Evolutionary conservation across 2,888 invertebrate species (phyloP).

Genomic region (Rosalia funebris): DNA sequence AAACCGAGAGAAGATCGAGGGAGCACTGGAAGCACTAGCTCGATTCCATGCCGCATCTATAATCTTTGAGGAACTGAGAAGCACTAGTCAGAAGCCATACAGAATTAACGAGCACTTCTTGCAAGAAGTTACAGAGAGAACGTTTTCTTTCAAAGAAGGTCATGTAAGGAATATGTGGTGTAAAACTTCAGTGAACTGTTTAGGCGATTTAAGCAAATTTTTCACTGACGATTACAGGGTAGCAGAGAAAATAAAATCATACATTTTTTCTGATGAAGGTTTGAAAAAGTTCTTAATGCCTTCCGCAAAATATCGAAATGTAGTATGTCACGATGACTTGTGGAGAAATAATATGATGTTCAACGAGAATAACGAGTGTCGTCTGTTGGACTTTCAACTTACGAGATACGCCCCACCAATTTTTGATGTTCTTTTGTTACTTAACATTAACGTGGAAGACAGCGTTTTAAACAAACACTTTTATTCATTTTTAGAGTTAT

Average conservation of each 20-base stretch:
- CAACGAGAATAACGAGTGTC: conserved; percentile 63
- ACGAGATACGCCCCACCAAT: conserved; percentile 73
- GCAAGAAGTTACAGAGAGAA: conserved; percentile 49
- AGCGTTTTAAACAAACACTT: conserved; percentile 67
- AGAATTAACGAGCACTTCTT: conserved; percentile 48
- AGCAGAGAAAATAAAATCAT: conserved; percentile 39
- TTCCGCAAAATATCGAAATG: conserved; percentile 64
- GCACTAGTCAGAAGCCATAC: conserved; percentile 34
- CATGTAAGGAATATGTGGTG: conserved; percentile 56
- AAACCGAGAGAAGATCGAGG: conserved; percentile 29
- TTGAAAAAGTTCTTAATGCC: conserved; percentile 49
- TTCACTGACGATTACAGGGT: conserved; percentile 33
- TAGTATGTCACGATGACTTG: conserved; percentile 71
- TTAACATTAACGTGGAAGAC: conserved; percentile 68
- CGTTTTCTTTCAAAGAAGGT: conserved; percentile 50
- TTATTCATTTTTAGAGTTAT: conserved; percentile 66
- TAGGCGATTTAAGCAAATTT: conserved; percentile 47
- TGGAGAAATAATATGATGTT: conserved; percentile 75
- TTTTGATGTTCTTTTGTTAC: conserved; percentile 69
- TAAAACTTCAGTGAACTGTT: conserved; percentile 41
- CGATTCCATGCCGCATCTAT: conserved; percentile 67
- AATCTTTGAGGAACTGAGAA: conserved; percentile 64
- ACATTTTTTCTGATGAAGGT: conserved; percentile 40
- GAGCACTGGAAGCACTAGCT: conserved; percentile 55
- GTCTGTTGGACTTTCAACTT: conserved; percentile 77